Evolutionary conservation across 2,797 vertebrate species (phyloP).

Genomic region (Poeciliopsis infans): DNA sequence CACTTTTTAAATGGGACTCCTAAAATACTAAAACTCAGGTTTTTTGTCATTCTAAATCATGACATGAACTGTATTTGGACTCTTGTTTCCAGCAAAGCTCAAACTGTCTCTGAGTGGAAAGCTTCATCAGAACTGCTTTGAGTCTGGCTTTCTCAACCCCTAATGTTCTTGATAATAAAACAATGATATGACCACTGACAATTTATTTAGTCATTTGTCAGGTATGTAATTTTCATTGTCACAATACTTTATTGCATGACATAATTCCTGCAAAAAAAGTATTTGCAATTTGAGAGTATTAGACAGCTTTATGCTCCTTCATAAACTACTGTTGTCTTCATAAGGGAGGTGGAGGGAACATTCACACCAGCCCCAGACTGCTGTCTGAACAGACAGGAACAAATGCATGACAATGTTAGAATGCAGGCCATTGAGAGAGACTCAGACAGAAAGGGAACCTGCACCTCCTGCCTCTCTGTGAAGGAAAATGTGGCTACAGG

Average conservation of each 20-base stretch:
- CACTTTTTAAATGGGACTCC: not conserved
- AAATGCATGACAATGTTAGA: conserved; percentile 43
- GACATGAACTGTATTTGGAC: not conserved
- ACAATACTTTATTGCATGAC: conserved; percentile 28
- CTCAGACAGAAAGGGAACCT: conserved; percentile 32
- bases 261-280: conserved; percentile 38
- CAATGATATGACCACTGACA: not conserved
- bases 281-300: conserved; percentile 27
- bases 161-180: conserved; percentile 6
- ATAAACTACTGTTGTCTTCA: conserved; percentile 39
- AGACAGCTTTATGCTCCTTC: conserved; percentile 56
- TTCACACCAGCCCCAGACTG: conserved; percentile 16
- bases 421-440: conserved; percentile 41
- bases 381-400: conserved; percentile 46
- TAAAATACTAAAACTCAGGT: not conserved
- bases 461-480: conserved; percentile 29
- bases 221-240: not conserved
- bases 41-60: not conserved
- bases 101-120: not conserved
- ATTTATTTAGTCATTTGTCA: conserved; percentile 11
- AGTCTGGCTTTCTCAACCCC: not conserved
- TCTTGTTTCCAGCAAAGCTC: not conserved
- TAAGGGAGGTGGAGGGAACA: conserved; percentile 26
- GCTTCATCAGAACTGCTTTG: not conserved
- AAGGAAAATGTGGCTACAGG: conserved; percentile 38